Percentiles rank a stretch among this genome's conserved stretches.
Evolutionary conservation across 2,888 invertebrate genomes (phyloP).

Genomic region (Phengaris arion): DNA sequence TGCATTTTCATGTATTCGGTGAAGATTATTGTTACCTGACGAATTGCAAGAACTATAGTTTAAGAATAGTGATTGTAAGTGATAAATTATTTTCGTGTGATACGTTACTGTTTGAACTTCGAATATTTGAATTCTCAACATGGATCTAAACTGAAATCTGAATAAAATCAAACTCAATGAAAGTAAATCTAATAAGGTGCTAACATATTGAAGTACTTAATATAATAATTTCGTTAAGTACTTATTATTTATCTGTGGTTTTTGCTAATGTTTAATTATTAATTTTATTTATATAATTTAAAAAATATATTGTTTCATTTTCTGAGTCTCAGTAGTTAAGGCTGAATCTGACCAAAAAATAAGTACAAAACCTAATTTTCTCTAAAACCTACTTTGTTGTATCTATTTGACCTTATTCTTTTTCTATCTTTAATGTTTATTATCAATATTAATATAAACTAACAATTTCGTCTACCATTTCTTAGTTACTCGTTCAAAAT

Average conservation of each 20-base stretch:
- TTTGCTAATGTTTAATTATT: constrained; percentile 32
- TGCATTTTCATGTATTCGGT: neutral
- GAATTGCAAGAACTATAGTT: constrained; percentile 5
- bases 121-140: constrained; percentile 20
- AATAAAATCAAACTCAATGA: neutral
- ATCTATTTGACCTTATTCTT: neutral
- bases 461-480: too few relatives aligned
- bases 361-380: neutral
- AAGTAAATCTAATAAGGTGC: constrained; percentile 46
- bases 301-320: neutral
- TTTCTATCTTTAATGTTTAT: too few relatives aligned
- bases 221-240: constrained; percentile 41
- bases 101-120: neutral
- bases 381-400: neutral
- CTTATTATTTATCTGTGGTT: constrained; percentile 28
- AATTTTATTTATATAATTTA: constrained; percentile 8
- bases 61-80: constrained; percentile 17
- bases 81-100: constrained; percentile 15
- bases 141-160: constrained; percentile 14
- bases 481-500: too few relatives aligned
- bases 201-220: constrained; percentile 54
- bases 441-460: too few relatives aligned
- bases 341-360: neutral
- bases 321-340: neutral
- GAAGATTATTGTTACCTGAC: neutral